Base-by-base conservation (phyloP, 2,888 invertebrate species). In the Oscheius sp. region DNA sequence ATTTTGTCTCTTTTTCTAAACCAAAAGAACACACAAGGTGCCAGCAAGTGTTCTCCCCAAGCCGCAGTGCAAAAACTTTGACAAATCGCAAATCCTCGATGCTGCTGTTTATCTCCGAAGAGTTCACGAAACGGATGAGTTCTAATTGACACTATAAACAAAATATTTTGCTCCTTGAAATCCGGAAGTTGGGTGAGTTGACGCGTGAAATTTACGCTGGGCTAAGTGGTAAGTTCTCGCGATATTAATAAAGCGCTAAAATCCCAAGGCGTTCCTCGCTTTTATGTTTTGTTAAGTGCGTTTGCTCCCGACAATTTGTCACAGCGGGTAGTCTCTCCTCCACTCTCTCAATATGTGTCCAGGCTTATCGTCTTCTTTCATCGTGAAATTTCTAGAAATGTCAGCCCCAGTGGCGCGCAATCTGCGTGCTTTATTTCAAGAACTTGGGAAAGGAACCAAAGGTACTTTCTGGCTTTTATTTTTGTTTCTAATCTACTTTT, bases 361-460 rank as follows among this genome's bases (percentile, higher is more conserved):
- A n/a, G n/a, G n/a, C n/a, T n/a, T n/a, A 46, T 46, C 31, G 48
- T 48, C 27, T 45, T 17, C 50, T 45, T 10, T n/a, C n/a, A n/a
- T n/a, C n/a, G n/a, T n/a, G 33, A 29, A 45, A 34, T 64, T 17
- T 61, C 8, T 17, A 55, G 55, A 55, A 34, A 53, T 65, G 52
- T 52, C 65, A 61, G 61, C 68, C 37, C 45, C 55, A n/a, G 52
- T 68, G 33, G 68, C 68, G 3, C 53, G 55, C 15, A 52, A 53
- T 1, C 31, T 69, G 12, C 42, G 57, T 17, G 31, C 33, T 20
- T 50, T 68, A 4, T 37, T 68, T 31, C 48, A 45, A 15, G 57
- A 61, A 55, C 50, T 68, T 33, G 34, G 61, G 37, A 37, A 68
- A 48, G 68, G 68, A 58, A 46, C 61, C 39, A 68, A 68, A 50